phyloP scores from a whole-genome alignment of 1,140 invertebrate species.

The Mylabris phalerata region DNA sequence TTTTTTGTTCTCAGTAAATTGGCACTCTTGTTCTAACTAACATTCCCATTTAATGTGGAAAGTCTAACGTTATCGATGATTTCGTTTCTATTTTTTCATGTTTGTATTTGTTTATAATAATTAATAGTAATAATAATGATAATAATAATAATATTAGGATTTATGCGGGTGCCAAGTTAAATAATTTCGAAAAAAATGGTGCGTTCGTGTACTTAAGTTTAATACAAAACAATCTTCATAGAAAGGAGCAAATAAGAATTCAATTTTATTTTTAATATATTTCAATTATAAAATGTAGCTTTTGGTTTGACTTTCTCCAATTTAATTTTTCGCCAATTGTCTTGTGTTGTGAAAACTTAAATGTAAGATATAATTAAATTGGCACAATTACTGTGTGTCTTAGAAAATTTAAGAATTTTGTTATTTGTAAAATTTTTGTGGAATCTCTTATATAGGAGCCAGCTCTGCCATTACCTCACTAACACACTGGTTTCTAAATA shows the following conservation, averaged over 20 bases:
- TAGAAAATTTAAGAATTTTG: slow-evolving; percentile 30
- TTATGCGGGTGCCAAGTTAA: slow-evolving; percentile 25
- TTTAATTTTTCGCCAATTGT: slow-evolving; percentile 13
- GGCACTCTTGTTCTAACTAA: slow-evolving; percentile 20
- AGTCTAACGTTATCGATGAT: slow-evolving; percentile 6
- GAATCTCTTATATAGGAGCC: slow-evolving; percentile 32
- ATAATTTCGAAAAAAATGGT: slow-evolving; percentile 8
- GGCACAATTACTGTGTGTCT: slow-evolving; percentile 20
- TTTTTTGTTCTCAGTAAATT: slow-evolving; percentile 25
- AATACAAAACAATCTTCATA: too few species aligned
- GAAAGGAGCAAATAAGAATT: neutral
- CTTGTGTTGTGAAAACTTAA: slow-evolving; percentile 26
- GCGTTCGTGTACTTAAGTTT: slow-evolving; percentile 34
- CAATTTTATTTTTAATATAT: slow-evolving; percentile 15
- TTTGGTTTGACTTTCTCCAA: too few species aligned
- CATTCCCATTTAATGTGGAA: slow-evolving; percentile 20
- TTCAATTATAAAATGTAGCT: slow-evolving; percentile 2
- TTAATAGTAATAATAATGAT: neutral
- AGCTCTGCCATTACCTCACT: slow-evolving; percentile 39
- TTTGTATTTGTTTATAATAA: neutral
- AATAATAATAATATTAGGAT: neutral
- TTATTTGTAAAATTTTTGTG: slow-evolving; percentile 28
- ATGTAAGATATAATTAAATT: slow-evolving; percentile 13
- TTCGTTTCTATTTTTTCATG: slow-evolving; percentile 2
- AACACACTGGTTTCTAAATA: slow-evolving; percentile 34